These are phyloP conservation scores for Eclectus roratus DNA, from an alignment of 2,113 vertebrate genomes.

Conservation along the genomic window DNA sequence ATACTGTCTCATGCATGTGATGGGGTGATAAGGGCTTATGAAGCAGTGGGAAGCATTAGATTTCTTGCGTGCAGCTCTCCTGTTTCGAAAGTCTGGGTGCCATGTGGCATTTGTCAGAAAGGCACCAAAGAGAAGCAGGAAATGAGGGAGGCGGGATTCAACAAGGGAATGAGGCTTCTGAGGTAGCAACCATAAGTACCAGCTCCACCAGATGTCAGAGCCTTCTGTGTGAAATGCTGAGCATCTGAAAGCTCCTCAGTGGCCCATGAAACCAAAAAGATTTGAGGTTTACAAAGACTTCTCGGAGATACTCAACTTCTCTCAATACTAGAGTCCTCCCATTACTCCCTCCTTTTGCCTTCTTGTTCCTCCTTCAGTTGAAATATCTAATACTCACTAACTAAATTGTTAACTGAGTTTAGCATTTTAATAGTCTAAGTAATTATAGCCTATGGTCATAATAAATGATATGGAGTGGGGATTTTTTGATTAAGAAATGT, in stretches of 20 bases:
- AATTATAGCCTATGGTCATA: conserved; percentile 43
- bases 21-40: not conserved
- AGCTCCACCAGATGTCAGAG: not conserved
- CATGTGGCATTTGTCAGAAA: not conserved
- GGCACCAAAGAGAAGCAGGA: not conserved
- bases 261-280: not conserved
- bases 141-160: not conserved
- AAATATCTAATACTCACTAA: not conserved
- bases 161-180: not conserved
- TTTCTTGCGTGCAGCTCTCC: not conserved
- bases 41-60: not conserved
- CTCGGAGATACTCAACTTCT: not conserved
- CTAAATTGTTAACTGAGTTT: conserved; percentile 13
- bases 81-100: not conserved
- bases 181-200: not conserved
- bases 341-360: not conserved
- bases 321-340: not conserved
- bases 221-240: not conserved
- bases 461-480: not conserved
- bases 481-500: conserved; percentile 26
- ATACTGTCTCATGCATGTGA: not conserved
- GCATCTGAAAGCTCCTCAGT: not conserved
- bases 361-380: not conserved
- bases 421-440: conserved; percentile 23
- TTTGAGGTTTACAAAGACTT: not conserved